Conservation (phyloP, 2,113 vertebrate genomes). For the Tretioscincus oriximinensis region DNA sequence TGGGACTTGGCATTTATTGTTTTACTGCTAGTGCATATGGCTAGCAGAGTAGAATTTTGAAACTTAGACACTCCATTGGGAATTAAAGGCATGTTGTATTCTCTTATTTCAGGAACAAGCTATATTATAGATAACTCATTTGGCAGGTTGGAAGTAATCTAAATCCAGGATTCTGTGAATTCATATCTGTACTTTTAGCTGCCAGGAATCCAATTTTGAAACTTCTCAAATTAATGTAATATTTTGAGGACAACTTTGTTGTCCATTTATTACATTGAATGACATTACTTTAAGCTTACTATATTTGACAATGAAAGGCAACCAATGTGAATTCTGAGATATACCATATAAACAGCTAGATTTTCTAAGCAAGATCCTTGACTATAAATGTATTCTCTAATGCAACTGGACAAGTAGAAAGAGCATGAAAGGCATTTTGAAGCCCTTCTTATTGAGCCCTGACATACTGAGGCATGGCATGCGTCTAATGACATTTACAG, state of each 20-base stretch:
- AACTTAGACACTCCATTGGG: not conserved
- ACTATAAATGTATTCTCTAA: slow-evolving; percentile 3
- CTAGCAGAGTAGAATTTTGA: too few species aligned
- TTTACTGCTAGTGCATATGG: too few species aligned
- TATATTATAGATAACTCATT: not conserved
- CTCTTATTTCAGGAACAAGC: not conserved
- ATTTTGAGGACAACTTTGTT: not conserved
- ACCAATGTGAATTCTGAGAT: not conserved
- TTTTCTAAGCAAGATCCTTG: not conserved
- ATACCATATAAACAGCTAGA: not conserved
- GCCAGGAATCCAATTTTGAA: not conserved
- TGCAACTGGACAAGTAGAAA: not conserved
- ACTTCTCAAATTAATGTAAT: too few species aligned
- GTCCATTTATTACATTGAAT: not conserved
- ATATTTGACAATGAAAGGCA: not conserved
- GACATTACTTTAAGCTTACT: not conserved
- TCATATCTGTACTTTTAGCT: not conserved
- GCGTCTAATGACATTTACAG: slow-evolving; percentile 41
- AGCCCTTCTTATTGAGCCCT: slow-evolving; percentile 30
- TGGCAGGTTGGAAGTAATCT: not conserved
- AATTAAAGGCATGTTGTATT: not conserved
- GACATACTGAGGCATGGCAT: slow-evolving; percentile 41
- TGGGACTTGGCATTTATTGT: too few species aligned
- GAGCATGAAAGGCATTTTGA: not conserved
- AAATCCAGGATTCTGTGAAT: not conserved